A percentile compares a stretch with the other conserved stretches of the same genome.
phyloP scores from a whole-genome alignment of 1,140 invertebrate species.

The Caenorhabditis remanei region DNA sequence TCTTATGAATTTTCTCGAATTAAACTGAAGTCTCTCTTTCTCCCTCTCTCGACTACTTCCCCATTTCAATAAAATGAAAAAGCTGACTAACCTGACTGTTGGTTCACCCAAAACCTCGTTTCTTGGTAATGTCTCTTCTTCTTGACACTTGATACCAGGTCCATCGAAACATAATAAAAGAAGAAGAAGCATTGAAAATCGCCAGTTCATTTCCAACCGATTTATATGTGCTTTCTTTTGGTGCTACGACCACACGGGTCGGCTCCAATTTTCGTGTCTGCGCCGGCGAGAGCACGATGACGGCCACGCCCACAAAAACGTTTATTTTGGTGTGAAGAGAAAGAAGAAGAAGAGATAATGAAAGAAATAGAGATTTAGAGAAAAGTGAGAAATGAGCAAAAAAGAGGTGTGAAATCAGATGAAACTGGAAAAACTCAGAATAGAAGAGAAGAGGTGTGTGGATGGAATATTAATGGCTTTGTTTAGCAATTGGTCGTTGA shows the following conservation, averaged over 20 bases:
- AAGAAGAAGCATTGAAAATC: slow-evolving; percentile 40
- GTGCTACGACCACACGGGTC: background rate
- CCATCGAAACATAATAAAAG: slow-evolving; percentile 51
- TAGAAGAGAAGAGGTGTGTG: background rate
- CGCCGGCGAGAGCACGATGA: background rate
- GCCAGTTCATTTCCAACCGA: slow-evolving; percentile 18
- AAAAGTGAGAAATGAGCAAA: background rate
- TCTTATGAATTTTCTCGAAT: background rate
- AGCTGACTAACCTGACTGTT: slow-evolving; percentile 26
- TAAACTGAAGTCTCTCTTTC: background rate
- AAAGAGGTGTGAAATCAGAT: background rate
- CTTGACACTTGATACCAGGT: slow-evolving; percentile 43
- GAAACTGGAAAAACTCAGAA: background rate
- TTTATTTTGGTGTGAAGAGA: slow-evolving; percentile 42
- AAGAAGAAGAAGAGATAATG: background rate
- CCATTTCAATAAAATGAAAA: background rate
- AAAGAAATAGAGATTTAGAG: slow-evolving; percentile 17
- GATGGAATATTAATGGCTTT: background rate
- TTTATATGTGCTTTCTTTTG: slow-evolving; percentile 10
- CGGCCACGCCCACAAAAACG: slow-evolving; percentile 49
- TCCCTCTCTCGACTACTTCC: no score
- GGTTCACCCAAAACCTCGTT: slow-evolving; percentile 49
- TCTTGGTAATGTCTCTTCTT: slow-evolving; percentile 8
- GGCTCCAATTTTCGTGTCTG: slow-evolving; percentile 38
- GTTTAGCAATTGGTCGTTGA: no score